Evolutionary conservation across 2,113 vertebrate species (phyloP).

Genomic region (Psilopsiagon aurifrons): DNA sequence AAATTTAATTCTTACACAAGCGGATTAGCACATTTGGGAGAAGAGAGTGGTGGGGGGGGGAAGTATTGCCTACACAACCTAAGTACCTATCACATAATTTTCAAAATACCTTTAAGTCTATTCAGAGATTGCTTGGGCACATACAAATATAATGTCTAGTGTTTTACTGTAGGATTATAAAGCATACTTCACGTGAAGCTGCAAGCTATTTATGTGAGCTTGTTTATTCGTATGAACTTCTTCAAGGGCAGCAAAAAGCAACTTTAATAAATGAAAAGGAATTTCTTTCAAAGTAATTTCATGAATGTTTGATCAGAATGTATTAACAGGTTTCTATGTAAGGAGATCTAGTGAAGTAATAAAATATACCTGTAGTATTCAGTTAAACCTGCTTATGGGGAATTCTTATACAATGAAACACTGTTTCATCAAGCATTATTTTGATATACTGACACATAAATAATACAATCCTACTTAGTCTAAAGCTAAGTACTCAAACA

Average conservation of each 20-base stretch:
- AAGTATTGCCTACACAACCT: not conserved
- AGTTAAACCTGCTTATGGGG: not conserved
- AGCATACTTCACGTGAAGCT: conserved; percentile 22
- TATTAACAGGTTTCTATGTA: conserved; percentile 38
- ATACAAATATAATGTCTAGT: conserved; percentile 31
- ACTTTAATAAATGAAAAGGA: conserved; percentile 72
- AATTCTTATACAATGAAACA: not conserved
- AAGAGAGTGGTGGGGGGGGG: too few relatives aligned
- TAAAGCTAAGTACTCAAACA: not conserved
- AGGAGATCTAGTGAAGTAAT: conserved; percentile 46
- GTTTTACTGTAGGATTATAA: conserved; percentile 69
- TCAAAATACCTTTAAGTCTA: conserved; percentile 62
- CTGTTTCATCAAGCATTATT: not conserved
- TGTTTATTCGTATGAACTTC: conserved; percentile 69
- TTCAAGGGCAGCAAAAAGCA: conserved; percentile 64
- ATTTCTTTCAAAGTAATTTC: conserved; percentile 71
- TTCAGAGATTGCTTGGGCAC: conserved; percentile 54
- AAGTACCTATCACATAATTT: conserved; percentile 67
- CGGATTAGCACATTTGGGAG: not conserved
- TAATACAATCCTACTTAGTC: not conserved
- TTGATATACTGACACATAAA: not conserved
- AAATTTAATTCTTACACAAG: conserved; percentile 69
- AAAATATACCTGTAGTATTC: conserved; percentile 14
- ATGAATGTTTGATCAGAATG: conserved; percentile 72
- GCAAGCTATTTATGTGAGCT: conserved; percentile 65